Percentiles rank a stretch among this genome's conserved stretches.
Evolutionary conservation across 2,888 invertebrate species (phyloP).

Genomic region (Luperina testacea): DNA sequence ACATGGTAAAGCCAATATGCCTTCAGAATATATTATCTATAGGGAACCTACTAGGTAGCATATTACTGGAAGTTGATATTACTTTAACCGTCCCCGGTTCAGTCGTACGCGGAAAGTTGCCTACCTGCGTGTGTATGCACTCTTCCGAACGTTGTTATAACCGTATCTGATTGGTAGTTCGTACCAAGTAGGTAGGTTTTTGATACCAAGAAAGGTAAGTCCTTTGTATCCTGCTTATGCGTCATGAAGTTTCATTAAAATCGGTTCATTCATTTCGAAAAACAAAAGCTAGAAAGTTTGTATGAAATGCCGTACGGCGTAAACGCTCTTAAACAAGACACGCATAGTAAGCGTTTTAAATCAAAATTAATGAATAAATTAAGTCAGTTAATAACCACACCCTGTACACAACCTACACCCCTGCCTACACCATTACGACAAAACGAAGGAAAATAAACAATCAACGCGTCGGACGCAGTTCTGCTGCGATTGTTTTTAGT

Average conservation of each 20-base stretch:
- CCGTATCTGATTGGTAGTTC: constrained; percentile 3
- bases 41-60: neutral
- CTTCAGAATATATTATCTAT: constrained; percentile 15
- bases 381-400: constrained; percentile 48
- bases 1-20: constrained; percentile 8
- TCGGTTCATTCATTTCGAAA: too few species aligned
- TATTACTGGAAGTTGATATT: constrained; percentile 22
- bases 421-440: constrained; percentile 77
- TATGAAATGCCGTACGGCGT: neutral
- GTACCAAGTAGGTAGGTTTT: neutral
- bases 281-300: too few species aligned
- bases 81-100: neutral
- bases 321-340: neutral
- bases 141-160: neutral
- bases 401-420: constrained; percentile 73
- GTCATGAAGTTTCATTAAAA: too few species aligned
- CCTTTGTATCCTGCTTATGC: too few species aligned
- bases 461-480: constrained; percentile 84
- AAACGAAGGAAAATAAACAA: constrained; percentile 87
- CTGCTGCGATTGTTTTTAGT: constrained; percentile 80
- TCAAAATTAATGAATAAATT: neutral
- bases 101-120: neutral
- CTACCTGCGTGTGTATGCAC: neutral
- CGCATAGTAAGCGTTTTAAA: neutral
- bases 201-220: neutral